These are phyloP conservation scores for Plecotus auritus DNA, from an alignment of 2,113 vertebrate species.

Conservation along the genomic window DNA sequence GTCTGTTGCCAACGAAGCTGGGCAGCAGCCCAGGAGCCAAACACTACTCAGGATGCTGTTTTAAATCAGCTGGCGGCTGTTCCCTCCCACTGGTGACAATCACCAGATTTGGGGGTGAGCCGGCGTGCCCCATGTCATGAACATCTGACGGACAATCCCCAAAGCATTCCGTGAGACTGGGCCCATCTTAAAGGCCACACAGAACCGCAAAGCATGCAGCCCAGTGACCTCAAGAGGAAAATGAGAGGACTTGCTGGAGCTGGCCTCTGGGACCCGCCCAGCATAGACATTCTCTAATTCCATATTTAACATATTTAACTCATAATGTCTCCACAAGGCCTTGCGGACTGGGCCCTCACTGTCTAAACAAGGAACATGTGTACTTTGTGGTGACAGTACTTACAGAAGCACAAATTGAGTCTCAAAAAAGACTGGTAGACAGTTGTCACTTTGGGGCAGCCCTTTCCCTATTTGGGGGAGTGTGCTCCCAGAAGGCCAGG, in stretches of 20 bases:
- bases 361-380: not conserved
- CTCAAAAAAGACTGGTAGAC: not conserved
- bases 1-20: not conserved
- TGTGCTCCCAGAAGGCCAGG: not conserved
- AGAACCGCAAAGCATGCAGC: not conserved
- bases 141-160: not conserved
- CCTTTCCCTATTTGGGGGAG: not conserved
- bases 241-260: accelerated
- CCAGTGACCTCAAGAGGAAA: not conserved
- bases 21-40: not conserved
- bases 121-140: not conserved
- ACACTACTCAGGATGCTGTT: not conserved
- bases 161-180: not conserved
- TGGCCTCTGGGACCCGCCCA: not conserved
- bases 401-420: not conserved
- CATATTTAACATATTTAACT: not conserved
- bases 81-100: not conserved
- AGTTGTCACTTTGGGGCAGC: not conserved
- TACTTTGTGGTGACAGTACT: not conserved
- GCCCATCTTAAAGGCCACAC: not conserved
- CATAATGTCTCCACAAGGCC: not conserved
- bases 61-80: not conserved
- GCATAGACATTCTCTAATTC: not conserved
- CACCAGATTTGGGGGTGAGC: not conserved
- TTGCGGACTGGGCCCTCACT: not conserved